Conservation (phyloP, 2,888 invertebrate genomes). For the Synanthedon andrenaeformis region DNA sequence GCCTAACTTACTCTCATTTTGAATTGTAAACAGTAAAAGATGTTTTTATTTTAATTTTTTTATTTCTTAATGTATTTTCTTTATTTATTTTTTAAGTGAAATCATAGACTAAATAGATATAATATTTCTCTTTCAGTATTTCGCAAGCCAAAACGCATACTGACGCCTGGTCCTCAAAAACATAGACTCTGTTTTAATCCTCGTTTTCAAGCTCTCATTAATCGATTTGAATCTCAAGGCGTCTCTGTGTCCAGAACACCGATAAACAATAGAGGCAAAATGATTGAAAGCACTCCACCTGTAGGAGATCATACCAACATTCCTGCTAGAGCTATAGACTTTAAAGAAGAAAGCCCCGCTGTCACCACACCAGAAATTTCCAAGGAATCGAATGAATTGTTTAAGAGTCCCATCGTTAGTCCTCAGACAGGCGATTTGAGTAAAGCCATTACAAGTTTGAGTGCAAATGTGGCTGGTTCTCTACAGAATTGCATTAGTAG, state of each 20-base stretch:
- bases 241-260: slow-evolving; percentile 44
- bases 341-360: slow-evolving; percentile 55
- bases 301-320: slow-evolving; percentile 37
- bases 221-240: slow-evolving; percentile 51
- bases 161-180: slow-evolving; percentile 58
- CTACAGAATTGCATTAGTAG: slow-evolving; percentile 48
- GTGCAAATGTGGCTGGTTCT: slow-evolving; percentile 47
- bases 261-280: slow-evolving; percentile 26
- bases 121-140: slow-evolving; percentile 35
- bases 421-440: slow-evolving; percentile 23
- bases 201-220: slow-evolving; percentile 58
- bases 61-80: too few relatives aligned
- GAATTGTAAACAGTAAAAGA: too few relatives aligned
- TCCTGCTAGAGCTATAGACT: slow-evolving; percentile 57
- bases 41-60: too few relatives aligned
- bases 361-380: slow-evolving; percentile 31
- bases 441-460: slow-evolving; percentile 43
- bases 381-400: slow-evolving; percentile 50
- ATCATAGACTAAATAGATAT: too few relatives aligned
- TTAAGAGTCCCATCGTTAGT: slow-evolving; percentile 44
- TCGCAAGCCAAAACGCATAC: slow-evolving; percentile 57
- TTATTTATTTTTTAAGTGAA: too few relatives aligned
- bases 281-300: slow-evolving; percentile 44
- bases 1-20: too few relatives aligned
- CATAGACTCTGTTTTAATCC: slow-evolving; percentile 43